Evolutionary conservation across 2,888 invertebrate species (phyloP).

Genomic region (Limnephilus auricula): DNA sequence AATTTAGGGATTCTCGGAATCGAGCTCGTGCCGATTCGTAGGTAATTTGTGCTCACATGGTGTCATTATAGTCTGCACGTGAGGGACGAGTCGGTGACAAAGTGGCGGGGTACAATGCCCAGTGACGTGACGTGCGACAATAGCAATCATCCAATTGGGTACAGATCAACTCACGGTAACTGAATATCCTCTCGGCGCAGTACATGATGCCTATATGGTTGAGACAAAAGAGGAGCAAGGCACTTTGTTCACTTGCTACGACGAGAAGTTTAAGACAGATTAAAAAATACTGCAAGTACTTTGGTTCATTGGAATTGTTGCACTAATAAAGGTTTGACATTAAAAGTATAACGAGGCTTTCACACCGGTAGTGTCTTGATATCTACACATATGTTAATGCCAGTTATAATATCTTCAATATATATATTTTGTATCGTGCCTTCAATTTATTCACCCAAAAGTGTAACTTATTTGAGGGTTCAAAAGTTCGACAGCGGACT

Average conservation of each 20-base stretch:
- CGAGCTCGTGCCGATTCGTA: neutral
- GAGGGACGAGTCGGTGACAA: slow-evolving; percentile 7
- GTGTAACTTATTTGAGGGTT: no score
- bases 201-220: neutral
- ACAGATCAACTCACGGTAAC: slow-evolving; percentile 42
- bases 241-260: neutral
- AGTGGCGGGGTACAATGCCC: neutral
- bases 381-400: no score
- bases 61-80: slow-evolving; percentile 17
- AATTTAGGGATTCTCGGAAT: slow-evolving; percentile 2
- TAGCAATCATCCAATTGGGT: slow-evolving; percentile 58
- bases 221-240: neutral
- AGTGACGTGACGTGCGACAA: slow-evolving; percentile 51
- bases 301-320: neutral
- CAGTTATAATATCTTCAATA: no score
- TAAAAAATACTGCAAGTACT: neutral
- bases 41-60: neutral
- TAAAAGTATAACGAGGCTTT: no score
- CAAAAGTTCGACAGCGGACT: no score
- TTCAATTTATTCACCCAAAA: no score
- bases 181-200: slow-evolving; percentile 31
- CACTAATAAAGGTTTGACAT: neutral
- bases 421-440: no score
- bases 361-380: no score
- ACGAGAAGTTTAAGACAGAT: neutral